A percentile compares a stretch with the other conserved stretches of the same genome.
Conservation (phyloP, 2,113 vertebrate genomes). For the Gallinago media region DNA sequence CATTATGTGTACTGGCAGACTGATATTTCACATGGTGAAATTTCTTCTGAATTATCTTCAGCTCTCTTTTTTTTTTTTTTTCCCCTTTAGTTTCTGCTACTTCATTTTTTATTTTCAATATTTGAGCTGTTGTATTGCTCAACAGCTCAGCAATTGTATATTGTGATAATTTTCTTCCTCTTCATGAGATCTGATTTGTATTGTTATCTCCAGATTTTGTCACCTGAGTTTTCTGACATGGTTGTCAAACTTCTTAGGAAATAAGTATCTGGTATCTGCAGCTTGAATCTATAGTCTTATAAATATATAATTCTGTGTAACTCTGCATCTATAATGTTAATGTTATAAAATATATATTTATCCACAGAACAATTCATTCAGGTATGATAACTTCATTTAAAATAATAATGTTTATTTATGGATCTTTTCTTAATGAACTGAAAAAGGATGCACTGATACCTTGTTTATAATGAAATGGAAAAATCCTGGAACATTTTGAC, state of each 20-base stretch:
- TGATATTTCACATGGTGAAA: neutral
- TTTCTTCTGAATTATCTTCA: neutral
- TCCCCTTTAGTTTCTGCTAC: neutral
- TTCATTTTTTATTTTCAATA: neutral
- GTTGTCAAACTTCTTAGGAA: neutral
- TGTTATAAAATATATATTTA: neutral
- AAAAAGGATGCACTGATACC: fast-evolving
- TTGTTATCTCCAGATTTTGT: neutral
- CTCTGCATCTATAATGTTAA: neutral
- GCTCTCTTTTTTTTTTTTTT: neutral
- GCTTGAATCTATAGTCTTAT: neutral
- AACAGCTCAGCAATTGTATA: neutral
- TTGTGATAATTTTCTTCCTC: neutral
- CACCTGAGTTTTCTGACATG: neutral
- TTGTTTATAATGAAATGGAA: neutral
- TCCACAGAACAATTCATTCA: neutral
- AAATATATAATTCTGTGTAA: neutral
- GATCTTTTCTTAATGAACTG: neutral
- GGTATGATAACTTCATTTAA: neutral
- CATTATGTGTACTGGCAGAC: neutral
- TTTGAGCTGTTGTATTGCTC: neutral
- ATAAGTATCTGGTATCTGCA: neutral
- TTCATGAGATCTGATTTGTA: neutral
- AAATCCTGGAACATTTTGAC: neutral
- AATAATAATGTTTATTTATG: fast-evolving